phyloP scores from a whole-genome alignment of 1,140 invertebrate species.

The Bombus terrestris region DNA sequence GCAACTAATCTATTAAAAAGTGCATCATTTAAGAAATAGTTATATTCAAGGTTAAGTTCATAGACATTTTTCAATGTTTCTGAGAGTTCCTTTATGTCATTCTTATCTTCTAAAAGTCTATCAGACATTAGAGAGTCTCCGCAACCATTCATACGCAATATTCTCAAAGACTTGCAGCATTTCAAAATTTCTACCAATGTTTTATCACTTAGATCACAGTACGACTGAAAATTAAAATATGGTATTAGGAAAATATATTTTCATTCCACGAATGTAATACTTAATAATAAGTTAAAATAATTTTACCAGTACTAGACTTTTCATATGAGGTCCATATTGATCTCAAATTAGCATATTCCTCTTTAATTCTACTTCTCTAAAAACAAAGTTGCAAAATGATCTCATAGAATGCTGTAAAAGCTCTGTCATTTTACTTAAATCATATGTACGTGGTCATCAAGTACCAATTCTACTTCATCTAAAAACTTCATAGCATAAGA shows the following conservation, averaged over 20 bases:
- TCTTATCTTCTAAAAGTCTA: constrained; percentile 84
- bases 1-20: constrained; percentile 86
- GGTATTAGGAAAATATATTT: constrained; percentile 2
- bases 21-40: constrained; percentile 88
- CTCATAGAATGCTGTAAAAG: constrained; percentile 81
- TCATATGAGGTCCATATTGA: constrained; percentile 78
- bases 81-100: constrained; percentile 81
- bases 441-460: constrained; percentile 82
- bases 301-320: constrained; percentile 81
- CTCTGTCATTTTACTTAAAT: constrained; percentile 80
- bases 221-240: constrained; percentile 53
- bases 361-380: constrained; percentile 85
- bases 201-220: constrained; percentile 85
- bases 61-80: constrained; percentile 84
- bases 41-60: constrained; percentile 85
- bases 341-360: constrained; percentile 76
- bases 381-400: constrained; percentile 83
- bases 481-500: constrained; percentile 84
- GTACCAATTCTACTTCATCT: constrained; percentile 82
- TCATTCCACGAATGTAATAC: background rate
- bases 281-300: background rate
- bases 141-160: constrained; percentile 85
- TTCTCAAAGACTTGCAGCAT: constrained; percentile 83
- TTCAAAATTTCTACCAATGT: constrained; percentile 84
- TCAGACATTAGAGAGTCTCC: constrained; percentile 89